These are phyloP conservation scores for Dipodomys stephensi DNA, from an alignment of 2,113 vertebrate species.

Conservation along the genomic window DNA sequence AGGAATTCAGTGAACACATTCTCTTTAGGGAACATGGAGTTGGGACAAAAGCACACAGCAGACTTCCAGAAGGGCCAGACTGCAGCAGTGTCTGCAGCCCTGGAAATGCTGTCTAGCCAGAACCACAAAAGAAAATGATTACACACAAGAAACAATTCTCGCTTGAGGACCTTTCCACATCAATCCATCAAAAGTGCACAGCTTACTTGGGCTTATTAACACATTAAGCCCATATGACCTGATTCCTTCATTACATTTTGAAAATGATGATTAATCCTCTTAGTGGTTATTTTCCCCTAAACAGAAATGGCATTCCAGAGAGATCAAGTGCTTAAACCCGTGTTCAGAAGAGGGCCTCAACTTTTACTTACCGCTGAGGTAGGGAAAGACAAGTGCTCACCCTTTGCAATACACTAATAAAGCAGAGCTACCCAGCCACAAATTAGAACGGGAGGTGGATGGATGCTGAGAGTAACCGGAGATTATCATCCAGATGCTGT, in stretches of 20 bases:
- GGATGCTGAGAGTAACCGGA: not conserved
- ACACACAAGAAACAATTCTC: not conserved
- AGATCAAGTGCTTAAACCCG: conserved; percentile 17
- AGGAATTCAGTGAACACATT: not conserved
- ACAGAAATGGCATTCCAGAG: conserved; percentile 42
- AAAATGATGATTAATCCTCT: conserved; percentile 60
- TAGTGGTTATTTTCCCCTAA: conserved; percentile 19
- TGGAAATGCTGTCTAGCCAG: not conserved
- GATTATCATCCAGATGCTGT: not conserved
- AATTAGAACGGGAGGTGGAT: not conserved
- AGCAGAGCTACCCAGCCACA: not conserved
- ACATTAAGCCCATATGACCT: conserved; percentile 50
- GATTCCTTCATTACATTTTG: conserved; percentile 61
- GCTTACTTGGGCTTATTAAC: conserved; percentile 31
- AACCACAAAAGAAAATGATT: not conserved
- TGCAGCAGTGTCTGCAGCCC: not conserved
- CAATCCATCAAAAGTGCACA: not conserved
- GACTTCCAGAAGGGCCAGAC: not conserved
- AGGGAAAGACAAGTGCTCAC: not conserved
- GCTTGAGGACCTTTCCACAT: conserved; percentile 10
- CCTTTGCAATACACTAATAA: not conserved
- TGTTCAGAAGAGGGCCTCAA: not conserved
- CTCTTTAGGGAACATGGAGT: conserved; percentile 5
- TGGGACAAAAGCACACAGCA: not conserved
- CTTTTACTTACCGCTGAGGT: not conserved